Conservation (phyloP, 2,797 vertebrate genomes). For the Pempheris klunzingeri region DNA sequence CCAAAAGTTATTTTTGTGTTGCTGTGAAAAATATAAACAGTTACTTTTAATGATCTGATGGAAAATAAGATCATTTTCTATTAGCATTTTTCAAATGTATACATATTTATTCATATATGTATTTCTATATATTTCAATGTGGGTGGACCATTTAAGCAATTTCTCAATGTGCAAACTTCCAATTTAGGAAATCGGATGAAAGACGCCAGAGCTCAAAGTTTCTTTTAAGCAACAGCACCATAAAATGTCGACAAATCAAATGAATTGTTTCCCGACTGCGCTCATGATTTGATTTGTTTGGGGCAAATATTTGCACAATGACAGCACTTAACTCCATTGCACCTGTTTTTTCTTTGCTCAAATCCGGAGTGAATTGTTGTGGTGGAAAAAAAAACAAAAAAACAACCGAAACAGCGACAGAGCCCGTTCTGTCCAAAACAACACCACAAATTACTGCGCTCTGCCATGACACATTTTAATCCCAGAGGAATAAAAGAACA, state of each 20-base stretch:
- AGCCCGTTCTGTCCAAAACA: conserved; percentile 60
- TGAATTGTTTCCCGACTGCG: conserved; percentile 11
- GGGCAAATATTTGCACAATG: conserved; percentile 53
- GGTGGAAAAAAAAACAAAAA: conserved; percentile 6
- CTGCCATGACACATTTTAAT: conserved; percentile 74
- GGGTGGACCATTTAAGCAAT: background rate
- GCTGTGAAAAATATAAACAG: background rate
- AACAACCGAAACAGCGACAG: conserved; percentile 45
- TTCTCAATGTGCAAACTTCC: background rate
- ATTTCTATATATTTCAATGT: no score
- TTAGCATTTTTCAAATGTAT: background rate
- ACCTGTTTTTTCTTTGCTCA: conserved; percentile 65
- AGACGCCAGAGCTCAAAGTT: conserved; percentile 5
- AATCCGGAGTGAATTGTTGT: conserved; percentile 55
- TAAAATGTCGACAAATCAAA: conserved; percentile 33
- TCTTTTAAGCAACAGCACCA: conserved; percentile 10
- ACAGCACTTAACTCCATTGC: conserved; percentile 33
- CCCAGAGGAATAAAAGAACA: conserved; percentile 81
- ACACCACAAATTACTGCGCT: conserved; percentile 65
- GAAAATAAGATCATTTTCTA: background rate
- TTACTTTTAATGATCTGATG: background rate
- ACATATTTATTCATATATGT: background rate
- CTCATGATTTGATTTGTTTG: conserved; percentile 51
- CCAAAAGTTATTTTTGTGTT: conserved; percentile 16
- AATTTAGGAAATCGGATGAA: background rate